Evolutionary conservation across 2,888 invertebrate genomes (phyloP).

Genomic region (Pseudococcus longispinus): DNA sequence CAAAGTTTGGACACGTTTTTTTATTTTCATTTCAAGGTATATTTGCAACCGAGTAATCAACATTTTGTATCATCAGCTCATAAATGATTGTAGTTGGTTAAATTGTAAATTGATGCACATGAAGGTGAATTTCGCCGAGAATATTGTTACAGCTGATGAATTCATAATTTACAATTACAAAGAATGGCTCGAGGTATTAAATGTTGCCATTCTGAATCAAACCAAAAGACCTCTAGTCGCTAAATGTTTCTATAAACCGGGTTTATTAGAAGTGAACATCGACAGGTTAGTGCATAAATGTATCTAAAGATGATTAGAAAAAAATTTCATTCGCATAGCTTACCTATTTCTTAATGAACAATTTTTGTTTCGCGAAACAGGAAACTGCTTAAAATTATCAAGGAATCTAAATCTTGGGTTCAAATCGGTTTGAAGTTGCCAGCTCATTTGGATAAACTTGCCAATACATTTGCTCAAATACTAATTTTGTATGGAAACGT

Average conservation of each 20-base stretch:
- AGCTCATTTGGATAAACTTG: background rate
- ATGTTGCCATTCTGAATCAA: background rate
- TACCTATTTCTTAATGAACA: background rate
- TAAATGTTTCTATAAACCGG: conserved; percentile 39
- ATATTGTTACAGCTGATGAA: background rate
- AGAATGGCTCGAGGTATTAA: conserved; percentile 30
- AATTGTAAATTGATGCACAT: background rate
- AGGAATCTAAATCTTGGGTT: conserved; percentile 8
- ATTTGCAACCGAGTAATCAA: background rate
- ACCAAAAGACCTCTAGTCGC: conserved; percentile 24
- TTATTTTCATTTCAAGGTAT: background rate
- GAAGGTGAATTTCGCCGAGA: background rate
- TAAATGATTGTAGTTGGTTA: background rate
- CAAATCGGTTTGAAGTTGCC: conserved; percentile 24
- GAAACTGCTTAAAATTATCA: conserved; percentile 33
- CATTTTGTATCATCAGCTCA: background rate
- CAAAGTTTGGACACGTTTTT: background rate
- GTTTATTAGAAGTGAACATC: conserved; percentile 40
- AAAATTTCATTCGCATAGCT: background rate
- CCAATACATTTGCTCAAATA: conserved; percentile 23
- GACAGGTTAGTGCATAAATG: background rate
- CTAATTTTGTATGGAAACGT: conserved; percentile 30
- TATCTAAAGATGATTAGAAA: background rate
- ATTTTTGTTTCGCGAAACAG: background rate
- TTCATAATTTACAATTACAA: conserved; percentile 26